Percentiles rank a stretch among this genome's conserved stretches.
These are phyloP conservation scores for Serilophus lunatus DNA, from an alignment of 2,113 vertebrate species.

Conservation along the genomic window DNA sequence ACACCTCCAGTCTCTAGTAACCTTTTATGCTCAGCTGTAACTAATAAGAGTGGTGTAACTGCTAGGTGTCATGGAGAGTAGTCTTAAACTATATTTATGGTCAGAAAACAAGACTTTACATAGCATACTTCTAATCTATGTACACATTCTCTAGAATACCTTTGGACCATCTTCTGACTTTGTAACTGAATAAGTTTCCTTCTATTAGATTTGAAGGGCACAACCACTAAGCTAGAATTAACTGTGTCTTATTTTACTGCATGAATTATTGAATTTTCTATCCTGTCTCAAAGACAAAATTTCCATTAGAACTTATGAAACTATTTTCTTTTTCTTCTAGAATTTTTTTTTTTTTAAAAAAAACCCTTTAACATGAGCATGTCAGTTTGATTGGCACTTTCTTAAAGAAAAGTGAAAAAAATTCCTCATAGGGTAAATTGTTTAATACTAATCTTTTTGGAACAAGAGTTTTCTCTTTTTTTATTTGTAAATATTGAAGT, in stretches of 20 bases:
- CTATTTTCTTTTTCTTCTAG: neutral
- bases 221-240: neutral
- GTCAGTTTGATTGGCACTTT: neutral
- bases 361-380: neutral
- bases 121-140: neutral
- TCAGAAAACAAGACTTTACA: neutral
- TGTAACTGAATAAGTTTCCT: neutral
- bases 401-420: neutral
- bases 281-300: neutral
- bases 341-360: neutral
- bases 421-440: neutral
- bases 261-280: conserved; percentile 32
- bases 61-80: neutral
- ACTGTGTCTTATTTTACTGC: neutral
- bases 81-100: neutral
- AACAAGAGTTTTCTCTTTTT: neutral
- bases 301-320: neutral
- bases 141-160: neutral
- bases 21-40: neutral
- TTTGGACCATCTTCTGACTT: neutral
- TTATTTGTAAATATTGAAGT: neutral
- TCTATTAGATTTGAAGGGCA: neutral
- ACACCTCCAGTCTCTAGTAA: neutral
- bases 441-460: neutral
- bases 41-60: neutral